These are phyloP conservation scores for Naja naja DNA, from an alignment of 2,113 vertebrate species.

Conservation along the genomic window DNA sequence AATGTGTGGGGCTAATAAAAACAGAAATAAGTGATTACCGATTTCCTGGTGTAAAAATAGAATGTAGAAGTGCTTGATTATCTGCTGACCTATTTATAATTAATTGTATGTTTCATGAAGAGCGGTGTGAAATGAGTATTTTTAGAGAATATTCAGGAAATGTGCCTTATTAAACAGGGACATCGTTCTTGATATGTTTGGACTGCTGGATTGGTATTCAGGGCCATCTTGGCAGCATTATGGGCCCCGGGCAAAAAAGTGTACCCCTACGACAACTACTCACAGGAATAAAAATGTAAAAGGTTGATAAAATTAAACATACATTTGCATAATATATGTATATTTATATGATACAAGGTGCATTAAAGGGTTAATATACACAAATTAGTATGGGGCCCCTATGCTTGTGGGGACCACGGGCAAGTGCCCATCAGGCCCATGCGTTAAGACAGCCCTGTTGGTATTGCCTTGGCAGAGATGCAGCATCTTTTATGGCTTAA, in stretches of 20 bases:
- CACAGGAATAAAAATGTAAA: no score
- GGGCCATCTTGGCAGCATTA: no score
- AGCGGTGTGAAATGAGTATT: not conserved
- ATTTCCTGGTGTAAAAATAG: slow-evolving; percentile 53
- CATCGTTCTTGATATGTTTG: not conserved
- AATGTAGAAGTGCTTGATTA: slow-evolving; percentile 35
- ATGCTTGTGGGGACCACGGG: no score
- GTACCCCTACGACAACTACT: no score
- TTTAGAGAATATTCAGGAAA: not conserved
- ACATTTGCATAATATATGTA: no score
- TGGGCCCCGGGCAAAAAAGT: no score
- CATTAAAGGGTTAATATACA: no score
- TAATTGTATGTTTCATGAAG: slow-evolving; percentile 46
- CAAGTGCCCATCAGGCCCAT: no score
- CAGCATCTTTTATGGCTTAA: not conserved
- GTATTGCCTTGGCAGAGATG: not conserved
- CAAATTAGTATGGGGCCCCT: no score
- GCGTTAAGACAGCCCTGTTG: no score
- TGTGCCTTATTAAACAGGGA: not conserved
- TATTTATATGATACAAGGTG: no score
- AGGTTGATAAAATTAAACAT: no score
- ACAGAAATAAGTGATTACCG: not conserved
- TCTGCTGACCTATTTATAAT: slow-evolving; percentile 50
- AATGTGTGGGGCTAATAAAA: not conserved
- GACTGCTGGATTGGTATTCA: not conserved